Base-by-base conservation (phyloP, 1,140 invertebrate genomes). In the Acromyrmex echinatior region DNA sequence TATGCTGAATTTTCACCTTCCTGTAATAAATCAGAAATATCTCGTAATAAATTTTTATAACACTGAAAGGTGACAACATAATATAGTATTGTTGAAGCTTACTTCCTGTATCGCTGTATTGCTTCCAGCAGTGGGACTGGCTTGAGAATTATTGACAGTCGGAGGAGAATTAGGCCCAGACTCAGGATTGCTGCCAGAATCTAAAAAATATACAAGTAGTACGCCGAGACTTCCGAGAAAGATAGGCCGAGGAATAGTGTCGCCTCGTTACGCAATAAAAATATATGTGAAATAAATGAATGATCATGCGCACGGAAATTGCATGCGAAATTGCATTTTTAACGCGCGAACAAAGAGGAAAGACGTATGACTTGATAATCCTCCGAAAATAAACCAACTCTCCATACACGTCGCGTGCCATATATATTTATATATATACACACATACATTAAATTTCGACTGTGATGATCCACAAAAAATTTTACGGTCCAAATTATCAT, bases 151-250 rank as follows among this genome's bases (percentile, higher is more conserved):
- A 66, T 96, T 94, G 90, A 96, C 96, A 92, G 97, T 97, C 85
- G 97, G 97, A 65, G 98, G 98, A 7, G 98, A 98, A 93, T 98
- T 98, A 80, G 97, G 97, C 62, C 97, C 97, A 60, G 97, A 98
- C 92, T 98, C 97, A n/a, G 97, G 97, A 92, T 97, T 98, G 88
- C 97, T 97, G 53, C 96, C 96, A 86, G 97, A 96, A 93, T 97
- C 97, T 96, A 94, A 90, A 93, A 94, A 92, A 78, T 6, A 77
- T 78, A 73, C 31, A 70, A 78, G 80, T 70, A 85, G 53, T 68
- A 65, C 12, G 49, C 45, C 39, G 51, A 31, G 39, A 28, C 14
- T 14, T 2, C 18, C 14, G 16, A 49, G 10, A 49, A 63, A 21
- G 35, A 62, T 9, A 18, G 62, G 28, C 25, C 25, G 18, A 76